Conservation (phyloP, 2,113 vertebrate genomes). For the Callopanchax toddi region DNA sequence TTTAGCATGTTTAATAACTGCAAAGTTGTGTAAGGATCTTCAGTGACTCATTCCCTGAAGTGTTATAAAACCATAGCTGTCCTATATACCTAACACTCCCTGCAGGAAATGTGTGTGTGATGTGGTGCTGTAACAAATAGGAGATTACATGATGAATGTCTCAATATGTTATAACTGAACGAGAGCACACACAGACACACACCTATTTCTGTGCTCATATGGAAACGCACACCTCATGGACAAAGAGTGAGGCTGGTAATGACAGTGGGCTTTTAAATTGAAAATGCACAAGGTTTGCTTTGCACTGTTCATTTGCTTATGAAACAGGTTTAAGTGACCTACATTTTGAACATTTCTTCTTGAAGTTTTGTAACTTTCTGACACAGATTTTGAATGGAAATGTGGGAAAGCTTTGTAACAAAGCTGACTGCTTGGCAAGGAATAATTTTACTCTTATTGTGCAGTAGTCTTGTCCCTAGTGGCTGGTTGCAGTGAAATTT, state of each 20-base stretch:
- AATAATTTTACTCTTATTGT: slow-evolving; percentile 3
- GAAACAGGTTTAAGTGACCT: slow-evolving; percentile 16
- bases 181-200: background rate
- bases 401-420: background rate
- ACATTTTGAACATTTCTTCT: slow-evolving; percentile 10
- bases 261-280: background rate
- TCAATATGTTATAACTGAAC: slow-evolving; percentile 1
- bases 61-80: background rate
- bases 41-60: slow-evolving; percentile 3
- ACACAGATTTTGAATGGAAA: slow-evolving; percentile 8
- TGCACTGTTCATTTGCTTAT: background rate
- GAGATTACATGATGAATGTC: background rate
- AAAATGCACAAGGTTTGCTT: background rate
- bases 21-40: slow-evolving; percentile 17
- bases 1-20: slow-evolving; percentile 16
- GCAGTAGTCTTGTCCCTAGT: too few species aligned
- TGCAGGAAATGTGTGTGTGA: background rate
- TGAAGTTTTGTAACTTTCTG: slow-evolving; percentile 19
- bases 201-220: too few species aligned
- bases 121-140: background rate
- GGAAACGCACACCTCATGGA: background rate
- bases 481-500: too few species aligned
- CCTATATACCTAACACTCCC: background rate
- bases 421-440: background rate
- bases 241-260: background rate